Evolutionary conservation across 2,113 vertebrate genomes (phyloP).

Genomic region (Connochaetes taurinus): DNA sequence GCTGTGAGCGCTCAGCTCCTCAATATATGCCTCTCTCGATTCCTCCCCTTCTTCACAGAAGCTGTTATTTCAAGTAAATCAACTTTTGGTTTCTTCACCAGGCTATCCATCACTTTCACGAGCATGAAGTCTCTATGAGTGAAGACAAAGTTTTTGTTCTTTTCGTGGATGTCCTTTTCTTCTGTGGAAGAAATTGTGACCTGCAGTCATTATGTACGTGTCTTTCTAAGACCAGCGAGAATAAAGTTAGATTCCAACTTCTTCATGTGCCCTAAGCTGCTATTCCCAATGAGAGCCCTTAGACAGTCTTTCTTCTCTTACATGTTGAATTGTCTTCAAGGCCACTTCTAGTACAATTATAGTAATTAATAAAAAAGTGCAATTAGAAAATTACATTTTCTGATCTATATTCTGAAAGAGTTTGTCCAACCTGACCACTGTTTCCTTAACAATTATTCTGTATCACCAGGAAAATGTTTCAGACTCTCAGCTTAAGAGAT

Average conservation of each 20-base stretch:
- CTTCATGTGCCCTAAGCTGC: not conserved
- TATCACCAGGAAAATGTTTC: not conserved
- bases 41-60: not conserved
- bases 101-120: accelerated
- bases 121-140: not conserved
- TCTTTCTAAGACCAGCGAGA: not conserved
- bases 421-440: accelerated
- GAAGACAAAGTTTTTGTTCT: not conserved
- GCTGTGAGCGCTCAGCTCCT: not conserved
- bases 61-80: not conserved
- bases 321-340: not conserved
- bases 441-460: not conserved
- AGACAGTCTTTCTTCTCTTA: not conserved
- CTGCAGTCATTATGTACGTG: accelerated
- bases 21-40: not conserved
- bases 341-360: accelerated
- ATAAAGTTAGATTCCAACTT: not conserved
- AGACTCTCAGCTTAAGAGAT: not conserved
- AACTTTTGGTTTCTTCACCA: not conserved
- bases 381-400: not conserved
- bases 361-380: not conserved
- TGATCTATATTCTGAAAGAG: not conserved
- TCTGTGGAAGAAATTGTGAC: not conserved
- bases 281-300: not conserved
- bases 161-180: not conserved